These are phyloP conservation scores for Chloroceryle aenea DNA, from an alignment of 2,113 vertebrate species.

Conservation along the genomic window DNA sequence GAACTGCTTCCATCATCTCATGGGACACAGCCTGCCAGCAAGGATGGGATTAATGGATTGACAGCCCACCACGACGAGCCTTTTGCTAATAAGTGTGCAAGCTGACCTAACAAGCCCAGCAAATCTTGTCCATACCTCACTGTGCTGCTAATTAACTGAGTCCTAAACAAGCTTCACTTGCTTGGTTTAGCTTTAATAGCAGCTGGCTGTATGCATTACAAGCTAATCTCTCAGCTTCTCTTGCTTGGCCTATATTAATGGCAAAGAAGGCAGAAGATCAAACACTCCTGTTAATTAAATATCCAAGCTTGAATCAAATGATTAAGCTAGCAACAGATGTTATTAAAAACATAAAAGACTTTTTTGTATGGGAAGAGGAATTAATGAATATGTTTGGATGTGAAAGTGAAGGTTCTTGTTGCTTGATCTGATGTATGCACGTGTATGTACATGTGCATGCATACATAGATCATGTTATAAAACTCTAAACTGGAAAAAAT, in stretches of 20 bases:
- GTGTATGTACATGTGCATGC: background rate
- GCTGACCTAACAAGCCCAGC: background rate
- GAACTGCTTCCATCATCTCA: background rate
- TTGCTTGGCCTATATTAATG: background rate
- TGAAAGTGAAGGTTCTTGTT: background rate
- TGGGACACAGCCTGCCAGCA: background rate
- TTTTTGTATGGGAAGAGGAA: background rate
- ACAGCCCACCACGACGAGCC: background rate
- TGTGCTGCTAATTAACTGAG: conserved; percentile 36
- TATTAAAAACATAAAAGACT: background rate
- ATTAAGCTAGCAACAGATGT: background rate
- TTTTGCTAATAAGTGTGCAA: background rate
- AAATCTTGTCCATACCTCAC: conserved; percentile 41
- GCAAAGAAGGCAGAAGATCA: conserved; percentile 31
- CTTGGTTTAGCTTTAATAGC: conserved; percentile 18
- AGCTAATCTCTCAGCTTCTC: conserved; percentile 12
- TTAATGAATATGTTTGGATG: background rate
- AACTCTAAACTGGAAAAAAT: background rate
- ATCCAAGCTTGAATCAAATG: conserved; percentile 23
- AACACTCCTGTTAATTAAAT: conserved; percentile 41
- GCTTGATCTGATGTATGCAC: background rate
- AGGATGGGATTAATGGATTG: background rate
- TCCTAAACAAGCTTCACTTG: conserved; percentile 30
- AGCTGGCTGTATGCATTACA: background rate
- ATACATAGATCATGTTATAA: background rate